Conservation (phyloP, 2,797 vertebrate species). For the Chelonia mydas region DNA sequence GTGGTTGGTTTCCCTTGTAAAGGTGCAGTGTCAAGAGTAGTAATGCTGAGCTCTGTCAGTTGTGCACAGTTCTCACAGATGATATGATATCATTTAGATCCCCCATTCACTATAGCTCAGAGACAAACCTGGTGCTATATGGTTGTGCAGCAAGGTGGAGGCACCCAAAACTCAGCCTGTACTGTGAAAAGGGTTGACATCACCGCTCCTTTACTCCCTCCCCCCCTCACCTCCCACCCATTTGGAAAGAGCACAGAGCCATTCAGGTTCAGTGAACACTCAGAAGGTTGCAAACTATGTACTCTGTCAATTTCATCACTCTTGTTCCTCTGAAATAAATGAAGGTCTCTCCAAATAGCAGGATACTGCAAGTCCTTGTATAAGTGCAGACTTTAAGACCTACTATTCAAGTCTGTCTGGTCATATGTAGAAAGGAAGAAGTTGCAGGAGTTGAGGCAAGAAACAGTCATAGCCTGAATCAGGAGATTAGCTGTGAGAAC, state of each 20-base stretch:
- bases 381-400: not conserved
- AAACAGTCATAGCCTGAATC: slow-evolving; percentile 45
- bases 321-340: not conserved
- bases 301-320: not conserved
- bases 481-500: slow-evolving; percentile 42
- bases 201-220: not conserved
- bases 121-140: not conserved
- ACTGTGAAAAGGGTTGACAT: not conserved
- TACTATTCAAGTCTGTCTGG: not conserved
- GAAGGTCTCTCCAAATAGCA: not conserved
- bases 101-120: not conserved
- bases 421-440: not conserved
- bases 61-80: not conserved
- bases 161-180: not conserved
- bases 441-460: slow-evolving; percentile 4
- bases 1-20: not conserved
- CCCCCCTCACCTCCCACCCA: no score
- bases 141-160: not conserved
- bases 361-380: not conserved
- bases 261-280: not conserved
- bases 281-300: not conserved
- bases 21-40: not conserved
- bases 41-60: not conserved
- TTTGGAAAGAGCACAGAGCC: not conserved
- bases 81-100: not conserved